Evolutionary conservation across 1,140 invertebrate species (phyloP).

Genomic region (Drosophila melanogaster): DNA sequence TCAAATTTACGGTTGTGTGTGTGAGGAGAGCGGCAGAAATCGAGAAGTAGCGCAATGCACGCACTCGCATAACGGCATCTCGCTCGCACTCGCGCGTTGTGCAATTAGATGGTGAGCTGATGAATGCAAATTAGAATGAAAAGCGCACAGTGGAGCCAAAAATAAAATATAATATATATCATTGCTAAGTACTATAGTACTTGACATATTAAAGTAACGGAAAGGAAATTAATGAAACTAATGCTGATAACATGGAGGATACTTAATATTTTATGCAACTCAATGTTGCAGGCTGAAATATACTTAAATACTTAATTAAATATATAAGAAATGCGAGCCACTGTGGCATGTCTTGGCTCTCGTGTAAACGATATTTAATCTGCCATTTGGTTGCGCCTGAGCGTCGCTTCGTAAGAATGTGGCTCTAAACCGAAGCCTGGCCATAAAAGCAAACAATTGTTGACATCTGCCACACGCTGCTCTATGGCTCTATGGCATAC

Average conservation of each 20-base stretch:
- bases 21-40: conserved; percentile 61
- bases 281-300: neutral
- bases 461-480: conserved; percentile 76
- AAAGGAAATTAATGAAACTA: no score
- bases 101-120: conserved; percentile 77
- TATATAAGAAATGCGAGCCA: neutral
- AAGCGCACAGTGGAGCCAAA: conserved; percentile 32
- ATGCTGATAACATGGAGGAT: neutral
- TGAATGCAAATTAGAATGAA: conserved; percentile 79
- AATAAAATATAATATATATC: neutral
- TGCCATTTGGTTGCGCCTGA: conserved; percentile 55
- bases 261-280: neutral
- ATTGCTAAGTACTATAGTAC: no score
- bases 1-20: conserved; percentile 37
- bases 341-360: conserved; percentile 25
- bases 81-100: conserved; percentile 37
- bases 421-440: conserved; percentile 32
- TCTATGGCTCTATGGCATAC: neutral
- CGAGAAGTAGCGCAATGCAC: conserved; percentile 54
- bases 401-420: conserved; percentile 58
- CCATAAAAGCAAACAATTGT: conserved; percentile 69
- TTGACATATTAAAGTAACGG: no score
- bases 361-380: conserved; percentile 70
- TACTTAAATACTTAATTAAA: no score
- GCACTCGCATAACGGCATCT: conserved; percentile 9